Percentiles rank a stretch among this genome's conserved stretches.
Evolutionary conservation across 2,113 vertebrate species (phyloP).

Genomic region (Sprattus sprattus): DNA sequence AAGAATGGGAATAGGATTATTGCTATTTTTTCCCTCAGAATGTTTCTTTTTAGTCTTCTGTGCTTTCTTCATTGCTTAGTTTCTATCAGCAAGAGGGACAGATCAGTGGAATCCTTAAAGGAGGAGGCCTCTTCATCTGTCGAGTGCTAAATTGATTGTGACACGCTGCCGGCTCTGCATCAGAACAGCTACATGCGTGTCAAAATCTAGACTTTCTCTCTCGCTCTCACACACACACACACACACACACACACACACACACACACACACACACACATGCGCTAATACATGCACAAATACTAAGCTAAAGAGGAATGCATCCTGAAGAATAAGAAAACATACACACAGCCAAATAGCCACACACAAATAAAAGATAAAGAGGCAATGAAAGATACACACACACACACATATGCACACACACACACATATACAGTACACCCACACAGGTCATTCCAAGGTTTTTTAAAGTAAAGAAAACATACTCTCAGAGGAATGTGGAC

Average conservation of each 20-base stretch:
- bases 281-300: neutral
- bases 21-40: neutral
- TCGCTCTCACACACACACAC: neutral
- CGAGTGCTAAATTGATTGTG: conserved; percentile 72
- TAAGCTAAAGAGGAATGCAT: no score
- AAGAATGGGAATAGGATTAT: conserved; percentile 27
- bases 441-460: neutral
- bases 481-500: no score
- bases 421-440: conserved; percentile 34
- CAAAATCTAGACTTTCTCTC: conserved; percentile 28
- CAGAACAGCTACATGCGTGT: conserved; percentile 56
- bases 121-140: conserved; percentile 67
- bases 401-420: conserved; percentile 9
- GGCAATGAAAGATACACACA: neutral
- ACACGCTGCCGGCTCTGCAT: conserved; percentile 61
- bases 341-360: neutral
- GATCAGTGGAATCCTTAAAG: conserved; percentile 63
- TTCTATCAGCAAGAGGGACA: neutral
- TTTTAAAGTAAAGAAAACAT: no score
- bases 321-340: neutral
- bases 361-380: neutral
- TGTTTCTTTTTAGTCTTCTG: neutral
- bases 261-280: neutral
- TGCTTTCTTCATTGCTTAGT: neutral
- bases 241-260: conserved; percentile 1